Conservation (phyloP, 2,113 vertebrate species). For the Phalacrocorax aristotelis region DNA sequence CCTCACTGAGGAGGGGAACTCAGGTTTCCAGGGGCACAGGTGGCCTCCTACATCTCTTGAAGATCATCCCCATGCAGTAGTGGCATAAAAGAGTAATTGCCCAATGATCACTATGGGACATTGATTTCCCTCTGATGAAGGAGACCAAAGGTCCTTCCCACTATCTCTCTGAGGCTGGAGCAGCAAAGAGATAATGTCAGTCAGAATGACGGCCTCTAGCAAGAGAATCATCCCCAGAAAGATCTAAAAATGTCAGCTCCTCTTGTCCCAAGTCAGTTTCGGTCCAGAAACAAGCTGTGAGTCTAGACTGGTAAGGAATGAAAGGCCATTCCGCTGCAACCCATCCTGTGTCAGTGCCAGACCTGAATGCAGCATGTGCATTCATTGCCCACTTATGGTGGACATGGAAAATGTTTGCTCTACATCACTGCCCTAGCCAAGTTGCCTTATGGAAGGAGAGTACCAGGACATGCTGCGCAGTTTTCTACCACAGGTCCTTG, state of each 20-base stretch:
- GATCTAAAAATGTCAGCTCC: background rate
- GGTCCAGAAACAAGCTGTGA: background rate
- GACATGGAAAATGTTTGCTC: background rate
- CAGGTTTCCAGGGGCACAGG: background rate
- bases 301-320: background rate
- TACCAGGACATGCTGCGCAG: fast-evolving
- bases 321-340: background rate
- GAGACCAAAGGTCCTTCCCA: background rate
- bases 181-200: fast-evolving
- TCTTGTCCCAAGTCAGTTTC: background rate
- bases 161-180: background rate
- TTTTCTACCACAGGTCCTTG: background rate
- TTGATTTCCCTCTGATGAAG: background rate
- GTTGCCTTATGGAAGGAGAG: background rate
- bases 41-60: background rate
- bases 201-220: fast-evolving
- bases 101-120: background rate
- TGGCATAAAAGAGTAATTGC: fast-evolving
- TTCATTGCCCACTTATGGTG: background rate
- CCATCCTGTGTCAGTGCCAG: background rate
- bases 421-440: background rate
- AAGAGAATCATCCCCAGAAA: background rate
- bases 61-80: fast-evolving
- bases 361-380: background rate
- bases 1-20: background rate